Evolutionary conservation across 2,888 invertebrate species (phyloP).

Genomic region (Ceramica pisi): DNA sequence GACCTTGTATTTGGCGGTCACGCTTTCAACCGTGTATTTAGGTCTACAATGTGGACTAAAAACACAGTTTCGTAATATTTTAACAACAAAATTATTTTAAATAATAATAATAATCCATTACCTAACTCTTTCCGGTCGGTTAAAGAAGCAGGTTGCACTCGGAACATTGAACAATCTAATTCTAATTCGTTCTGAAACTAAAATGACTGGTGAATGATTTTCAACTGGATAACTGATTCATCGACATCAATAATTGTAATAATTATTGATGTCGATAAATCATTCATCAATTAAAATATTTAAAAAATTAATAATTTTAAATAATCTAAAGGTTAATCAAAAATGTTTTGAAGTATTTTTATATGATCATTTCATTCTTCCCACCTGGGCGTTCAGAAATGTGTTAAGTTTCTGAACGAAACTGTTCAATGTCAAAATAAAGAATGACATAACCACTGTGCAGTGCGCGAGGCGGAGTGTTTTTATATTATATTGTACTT

Average conservation of each 20-base stretch:
- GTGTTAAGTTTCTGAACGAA: constrained; percentile 72
- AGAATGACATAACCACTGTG: constrained; percentile 76
- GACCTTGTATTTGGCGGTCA: constrained; percentile 19
- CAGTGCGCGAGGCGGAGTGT: constrained; percentile 64
- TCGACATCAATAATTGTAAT: no score
- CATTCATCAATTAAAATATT: no score
- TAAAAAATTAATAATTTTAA: fast-evolving
- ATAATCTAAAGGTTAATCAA: neutral
- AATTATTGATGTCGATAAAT: no score
- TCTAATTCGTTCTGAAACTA: constrained; percentile 54
- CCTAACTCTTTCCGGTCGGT: constrained; percentile 51
- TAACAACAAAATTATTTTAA: constrained; percentile 11
- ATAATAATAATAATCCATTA: constrained; percentile 40
- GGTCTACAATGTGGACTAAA: constrained; percentile 27
- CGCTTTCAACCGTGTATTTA: constrained; percentile 6
- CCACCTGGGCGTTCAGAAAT: constrained; percentile 19
- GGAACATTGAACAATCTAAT: constrained; percentile 60
- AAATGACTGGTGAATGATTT: neutral
- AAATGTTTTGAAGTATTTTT: neutral
- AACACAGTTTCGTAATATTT: constrained; percentile 18
- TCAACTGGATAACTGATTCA: neutral
- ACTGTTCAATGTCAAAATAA: constrained; percentile 77
- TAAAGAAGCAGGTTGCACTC: constrained; percentile 31
- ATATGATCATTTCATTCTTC: neutral
- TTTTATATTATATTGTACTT: constrained; percentile 58